Conservation (phyloP, 2,797 vertebrate genomes). For the Lithobates sylvaticus region DNA sequence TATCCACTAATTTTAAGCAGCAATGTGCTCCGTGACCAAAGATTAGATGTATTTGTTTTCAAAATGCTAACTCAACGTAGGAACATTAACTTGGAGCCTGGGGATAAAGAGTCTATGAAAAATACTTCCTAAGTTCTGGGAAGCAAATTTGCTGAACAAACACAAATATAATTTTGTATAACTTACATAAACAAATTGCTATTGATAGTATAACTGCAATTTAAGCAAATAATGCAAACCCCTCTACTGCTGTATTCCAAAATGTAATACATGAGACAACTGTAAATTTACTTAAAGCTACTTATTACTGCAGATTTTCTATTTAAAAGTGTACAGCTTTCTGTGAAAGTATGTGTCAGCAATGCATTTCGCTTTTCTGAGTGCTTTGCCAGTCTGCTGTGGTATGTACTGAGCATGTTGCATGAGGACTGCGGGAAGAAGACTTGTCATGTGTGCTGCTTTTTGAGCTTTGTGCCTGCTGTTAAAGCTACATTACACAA, state of each 20-base stretch:
- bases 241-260: slow-evolving; percentile 48
- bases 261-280: slow-evolving; percentile 52
- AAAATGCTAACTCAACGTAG: not conserved
- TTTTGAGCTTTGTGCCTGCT: slow-evolving; percentile 67
- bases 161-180: slow-evolving; percentile 41
- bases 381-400: slow-evolving; percentile 75
- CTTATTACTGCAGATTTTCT: slow-evolving; percentile 65
- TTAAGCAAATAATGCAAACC: slow-evolving; percentile 46
- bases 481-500: slow-evolving; percentile 62
- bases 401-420: slow-evolving; percentile 78
- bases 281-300: slow-evolving; percentile 61
- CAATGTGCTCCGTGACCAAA: not conserved
- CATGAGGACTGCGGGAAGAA: slow-evolving; percentile 66
- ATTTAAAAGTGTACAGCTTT: slow-evolving; percentile 68
- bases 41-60: not conserved
- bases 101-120: slow-evolving; percentile 50
- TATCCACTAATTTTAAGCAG: not conserved
- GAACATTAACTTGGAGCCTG: slow-evolving; percentile 64
- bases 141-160: slow-evolving; percentile 44
- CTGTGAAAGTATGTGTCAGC: slow-evolving; percentile 67
- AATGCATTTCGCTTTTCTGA: slow-evolving; percentile 70
- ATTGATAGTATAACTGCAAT: slow-evolving; percentile 20
- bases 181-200: slow-evolving; percentile 45
- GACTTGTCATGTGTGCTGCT: slow-evolving; percentile 66
- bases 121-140: not conserved